A percentile compares a stretch with the other conserved stretches of the same genome.
phyloP scores from a whole-genome alignment of 2,888 invertebrate genomes.

The Cephus pygmeus region DNA sequence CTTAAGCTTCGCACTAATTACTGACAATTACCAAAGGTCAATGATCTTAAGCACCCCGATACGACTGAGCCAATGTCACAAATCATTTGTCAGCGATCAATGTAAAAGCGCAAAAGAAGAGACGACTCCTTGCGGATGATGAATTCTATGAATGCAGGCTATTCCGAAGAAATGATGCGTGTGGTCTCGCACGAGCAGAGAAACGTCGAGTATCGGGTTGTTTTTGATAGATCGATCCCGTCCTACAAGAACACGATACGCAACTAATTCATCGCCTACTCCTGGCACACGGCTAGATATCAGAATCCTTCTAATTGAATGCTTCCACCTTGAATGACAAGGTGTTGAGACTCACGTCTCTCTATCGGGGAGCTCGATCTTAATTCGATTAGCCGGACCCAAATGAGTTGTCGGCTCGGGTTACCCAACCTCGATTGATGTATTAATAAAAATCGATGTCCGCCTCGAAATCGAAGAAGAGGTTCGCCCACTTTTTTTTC shows the following conservation, averaged over 20 bases:
- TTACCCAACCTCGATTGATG: constrained; percentile 15
- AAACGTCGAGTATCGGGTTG: background rate
- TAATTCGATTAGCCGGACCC: constrained; percentile 37
- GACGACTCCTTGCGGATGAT: background rate
- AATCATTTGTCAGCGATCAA: background rate
- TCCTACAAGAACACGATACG: constrained; percentile 11
- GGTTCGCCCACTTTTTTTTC: background rate
- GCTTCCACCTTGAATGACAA: constrained; percentile 32
- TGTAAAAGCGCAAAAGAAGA: background rate
- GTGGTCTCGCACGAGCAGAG: background rate
- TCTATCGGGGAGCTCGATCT: constrained; percentile 36
- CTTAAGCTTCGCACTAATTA: background rate
- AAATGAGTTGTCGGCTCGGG: constrained; percentile 12
- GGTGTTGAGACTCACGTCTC: constrained; percentile 39
- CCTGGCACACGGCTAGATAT: background rate
- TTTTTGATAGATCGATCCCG: constrained; percentile 15
- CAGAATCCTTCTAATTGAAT: constrained; percentile 31
- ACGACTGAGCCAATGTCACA: background rate
- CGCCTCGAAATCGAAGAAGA: constrained; percentile 18
- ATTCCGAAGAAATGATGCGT: background rate
- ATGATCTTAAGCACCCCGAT: background rate
- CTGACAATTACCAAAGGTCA: background rate
- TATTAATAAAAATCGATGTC: constrained; percentile 13
- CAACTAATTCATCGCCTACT: constrained; percentile 1
- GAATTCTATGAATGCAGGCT: background rate